Evolutionary conservation across 1,140 invertebrate genomes (phyloP).

Genomic region (Drosophila pandora): DNA sequence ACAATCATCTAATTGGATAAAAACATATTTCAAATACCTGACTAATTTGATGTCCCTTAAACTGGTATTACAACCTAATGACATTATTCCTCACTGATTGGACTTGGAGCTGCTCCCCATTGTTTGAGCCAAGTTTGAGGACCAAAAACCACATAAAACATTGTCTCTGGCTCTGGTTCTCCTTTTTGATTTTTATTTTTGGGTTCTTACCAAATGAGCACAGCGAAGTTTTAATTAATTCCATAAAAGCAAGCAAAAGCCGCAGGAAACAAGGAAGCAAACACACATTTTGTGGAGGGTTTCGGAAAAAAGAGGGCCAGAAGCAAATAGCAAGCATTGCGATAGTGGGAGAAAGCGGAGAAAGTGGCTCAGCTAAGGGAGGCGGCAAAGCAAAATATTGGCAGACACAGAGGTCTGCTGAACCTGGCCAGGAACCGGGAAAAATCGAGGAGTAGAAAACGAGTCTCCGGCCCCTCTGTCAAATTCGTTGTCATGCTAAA

Average conservation of each 20-base stretch:
- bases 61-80: slow-evolving; percentile 2
- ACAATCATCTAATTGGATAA: neutral
- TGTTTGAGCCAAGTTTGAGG: slow-evolving; percentile 45
- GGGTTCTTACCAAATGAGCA: slow-evolving; percentile 49
- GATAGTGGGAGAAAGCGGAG: slow-evolving; percentile 7
- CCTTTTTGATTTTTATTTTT: slow-evolving; percentile 41
- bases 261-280: slow-evolving; percentile 23
- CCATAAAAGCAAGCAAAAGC: slow-evolving; percentile 75
- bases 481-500: slow-evolving; percentile 78
- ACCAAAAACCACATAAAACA: slow-evolving; percentile 37
- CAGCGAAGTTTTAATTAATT: slow-evolving; percentile 77
- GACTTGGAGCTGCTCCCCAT: slow-evolving; percentile 12
- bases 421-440: slow-evolving; percentile 52
- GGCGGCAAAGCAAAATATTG: slow-evolving; percentile 63
- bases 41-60: neutral
- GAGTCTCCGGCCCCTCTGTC: slow-evolving; percentile 26
- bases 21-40: slow-evolving; percentile 1
- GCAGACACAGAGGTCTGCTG: slow-evolving; percentile 66
- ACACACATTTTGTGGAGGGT: slow-evolving; percentile 33
- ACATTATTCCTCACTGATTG: slow-evolving; percentile 38
- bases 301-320: slow-evolving; percentile 1
- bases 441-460: slow-evolving; percentile 4
- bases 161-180: slow-evolving; percentile 25
- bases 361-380: slow-evolving; percentile 51
- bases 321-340: slow-evolving; percentile 22